Evolutionary conservation across 2,888 invertebrate species (phyloP).

Genomic region (Eupithecia subfuscata): DNA sequence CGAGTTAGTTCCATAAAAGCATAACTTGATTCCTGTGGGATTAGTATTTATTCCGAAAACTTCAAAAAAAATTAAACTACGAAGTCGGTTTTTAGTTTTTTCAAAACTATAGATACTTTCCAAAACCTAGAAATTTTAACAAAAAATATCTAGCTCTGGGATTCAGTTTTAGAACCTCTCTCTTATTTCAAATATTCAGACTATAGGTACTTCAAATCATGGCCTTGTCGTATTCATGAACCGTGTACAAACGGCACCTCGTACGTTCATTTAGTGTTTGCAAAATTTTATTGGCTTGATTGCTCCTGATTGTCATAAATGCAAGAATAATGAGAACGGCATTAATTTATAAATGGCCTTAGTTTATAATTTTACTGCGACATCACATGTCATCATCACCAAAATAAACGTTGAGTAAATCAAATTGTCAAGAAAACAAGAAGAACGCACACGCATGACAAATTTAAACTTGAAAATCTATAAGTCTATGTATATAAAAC

Average conservation of each 20-base stretch:
- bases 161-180: too few species aligned
- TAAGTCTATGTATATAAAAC: too few species aligned
- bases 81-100: too few species aligned
- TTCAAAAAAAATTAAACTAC: too few species aligned
- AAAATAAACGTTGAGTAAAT: not conserved
- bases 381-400: too few species aligned
- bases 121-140: too few species aligned
- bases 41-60: too few species aligned
- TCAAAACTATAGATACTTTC: too few species aligned
- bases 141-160: too few species aligned
- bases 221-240: not conserved
- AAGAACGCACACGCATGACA: not conserved
- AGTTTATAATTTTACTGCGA: not conserved
- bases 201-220: not conserved
- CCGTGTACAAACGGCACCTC: not conserved
- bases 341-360: not conserved
- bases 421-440: not conserved
- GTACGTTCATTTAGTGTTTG: slow-evolving; percentile 1
- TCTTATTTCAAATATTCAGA: too few species aligned
- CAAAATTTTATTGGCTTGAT: slow-evolving; percentile 5
- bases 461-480: not conserved
- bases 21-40: too few species aligned
- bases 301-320: slow-evolving; percentile 12
- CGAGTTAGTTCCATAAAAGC: too few species aligned
- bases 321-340: not conserved